Evolutionary conservation across 2,797 vertebrate genomes (phyloP).

Genomic region (Momotus momota): DNA sequence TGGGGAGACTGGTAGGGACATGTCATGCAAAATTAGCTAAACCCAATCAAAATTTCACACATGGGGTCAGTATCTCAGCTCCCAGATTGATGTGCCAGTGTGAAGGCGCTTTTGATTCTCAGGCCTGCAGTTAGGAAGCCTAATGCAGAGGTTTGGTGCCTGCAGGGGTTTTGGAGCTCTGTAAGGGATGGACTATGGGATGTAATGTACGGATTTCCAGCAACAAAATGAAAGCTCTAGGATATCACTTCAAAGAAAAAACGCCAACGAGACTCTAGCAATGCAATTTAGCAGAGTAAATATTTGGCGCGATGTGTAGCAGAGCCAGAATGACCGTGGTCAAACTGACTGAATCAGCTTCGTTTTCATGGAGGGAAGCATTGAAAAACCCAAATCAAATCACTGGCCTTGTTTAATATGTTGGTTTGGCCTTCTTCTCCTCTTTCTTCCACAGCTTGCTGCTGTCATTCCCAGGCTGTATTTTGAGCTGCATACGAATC

Average conservation of each 20-base stretch:
- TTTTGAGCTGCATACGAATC: not conserved
- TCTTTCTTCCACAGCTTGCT: not conserved
- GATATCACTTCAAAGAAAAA: constrained; percentile 45
- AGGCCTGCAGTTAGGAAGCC: not conserved
- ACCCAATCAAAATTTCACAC: constrained; percentile 22
- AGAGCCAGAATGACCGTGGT: not conserved
- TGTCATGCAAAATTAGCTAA: not conserved
- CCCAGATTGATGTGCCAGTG: not conserved
- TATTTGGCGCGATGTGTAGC: not conserved
- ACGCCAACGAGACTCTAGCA: not conserved
- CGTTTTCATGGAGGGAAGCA: not conserved
- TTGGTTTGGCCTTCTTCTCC: not conserved
- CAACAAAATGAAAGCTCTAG: constrained; percentile 45
- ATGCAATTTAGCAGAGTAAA: constrained; percentile 1
- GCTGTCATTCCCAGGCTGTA: not conserved
- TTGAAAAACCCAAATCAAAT: not conserved
- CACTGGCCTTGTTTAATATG: not conserved
- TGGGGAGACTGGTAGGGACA: not conserved
- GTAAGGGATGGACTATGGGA: not conserved
- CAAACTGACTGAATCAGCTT: not conserved
- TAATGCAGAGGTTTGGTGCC: not conserved
- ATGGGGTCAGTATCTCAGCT: not conserved
- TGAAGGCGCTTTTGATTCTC: constrained; percentile 7
- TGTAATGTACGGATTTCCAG: constrained; percentile 13
- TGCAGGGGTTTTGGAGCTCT: not conserved